These are phyloP conservation scores for Autographa pulchrina DNA, from an alignment of 2,888 invertebrate species.

Conservation along the genomic window DNA sequence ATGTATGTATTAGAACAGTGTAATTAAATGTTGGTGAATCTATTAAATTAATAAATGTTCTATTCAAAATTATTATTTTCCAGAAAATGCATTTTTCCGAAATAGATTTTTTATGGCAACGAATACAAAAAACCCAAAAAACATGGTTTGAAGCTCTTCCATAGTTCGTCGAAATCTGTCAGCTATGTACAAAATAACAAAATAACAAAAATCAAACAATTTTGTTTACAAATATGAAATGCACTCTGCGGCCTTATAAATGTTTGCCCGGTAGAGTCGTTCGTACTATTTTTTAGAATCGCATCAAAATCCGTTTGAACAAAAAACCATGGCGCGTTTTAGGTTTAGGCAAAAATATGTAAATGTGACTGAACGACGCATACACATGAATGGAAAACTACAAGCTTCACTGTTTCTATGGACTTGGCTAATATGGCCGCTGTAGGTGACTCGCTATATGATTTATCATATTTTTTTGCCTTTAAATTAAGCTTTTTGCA, in stretches of 20 bases:
- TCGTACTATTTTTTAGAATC: slow-evolving; percentile 23
- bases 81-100: too few species aligned
- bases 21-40: too few species aligned
- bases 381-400: slow-evolving; percentile 37
- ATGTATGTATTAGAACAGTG: too few species aligned
- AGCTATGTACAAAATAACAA: too few species aligned
- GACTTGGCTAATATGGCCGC: neutral
- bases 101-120: too few species aligned
- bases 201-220: neutral
- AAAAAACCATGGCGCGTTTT: slow-evolving; percentile 30
- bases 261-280: neutral
- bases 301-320: slow-evolving; percentile 32
- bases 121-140: too few species aligned
- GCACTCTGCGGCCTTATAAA: neutral
- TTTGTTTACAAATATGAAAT: neutral
- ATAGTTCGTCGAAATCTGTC: too few species aligned
- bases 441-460: neutral
- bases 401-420: slow-evolving; percentile 23
- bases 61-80: too few species aligned
- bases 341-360: slow-evolving; percentile 51
- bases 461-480: neutral
- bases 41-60: too few species aligned
- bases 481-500: neutral
- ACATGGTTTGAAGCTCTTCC: too few species aligned
- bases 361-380: slow-evolving; percentile 35